Base-by-base conservation (phyloP, 1,140 invertebrate genomes). In the Philopotamus ludificatus region DNA sequence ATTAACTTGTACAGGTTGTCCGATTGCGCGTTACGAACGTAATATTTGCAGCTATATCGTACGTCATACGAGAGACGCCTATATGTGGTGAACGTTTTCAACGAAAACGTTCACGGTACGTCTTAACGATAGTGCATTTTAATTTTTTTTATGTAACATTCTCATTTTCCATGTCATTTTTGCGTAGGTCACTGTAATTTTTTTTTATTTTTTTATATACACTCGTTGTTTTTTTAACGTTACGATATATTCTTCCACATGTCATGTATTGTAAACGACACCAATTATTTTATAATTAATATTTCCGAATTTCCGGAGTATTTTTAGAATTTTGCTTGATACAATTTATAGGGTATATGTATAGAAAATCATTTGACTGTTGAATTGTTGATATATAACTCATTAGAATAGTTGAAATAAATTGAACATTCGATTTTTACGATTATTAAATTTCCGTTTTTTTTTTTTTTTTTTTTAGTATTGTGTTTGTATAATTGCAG, bases 401-500 rank as follows among this genome's bases (percentile, higher is more conserved):
- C 2, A 44, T 44, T 44, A 15, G 42, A 44, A 3, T 2, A 44
- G 2, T 3, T 3, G 3, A 3, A 15, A 18, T 3, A 44, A 15
- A 3, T 44, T 44, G n/a, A 44, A 3, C n/a, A 15, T 2, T 12
- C n/a, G 2, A 3, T 44, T 44, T 2, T 2, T 44, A 3, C 12
- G 42, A 15, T 51, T 23, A 23, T 15, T 51, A n/a, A 21, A 51
- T 23, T 51, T 15, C n/a, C 41, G 18, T 15, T 49, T 15, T 15
- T 16, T 49, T 49, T 15, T 49, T 49, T 49, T 3, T 21, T 4
- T 49, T 20, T 18, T 47, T 47, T 47, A 47, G 12, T 34, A 7
- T 18, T 55, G 51, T 55, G 26, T 55, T 55, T 55, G 51, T 55
- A 55, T 16, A 18, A 16, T 18, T 12, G 23, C 28, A 26, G 51